Evolutionary conservation across 2,888 invertebrate genomes (phyloP).

Genomic region (Brassicogethes aeneus): DNA sequence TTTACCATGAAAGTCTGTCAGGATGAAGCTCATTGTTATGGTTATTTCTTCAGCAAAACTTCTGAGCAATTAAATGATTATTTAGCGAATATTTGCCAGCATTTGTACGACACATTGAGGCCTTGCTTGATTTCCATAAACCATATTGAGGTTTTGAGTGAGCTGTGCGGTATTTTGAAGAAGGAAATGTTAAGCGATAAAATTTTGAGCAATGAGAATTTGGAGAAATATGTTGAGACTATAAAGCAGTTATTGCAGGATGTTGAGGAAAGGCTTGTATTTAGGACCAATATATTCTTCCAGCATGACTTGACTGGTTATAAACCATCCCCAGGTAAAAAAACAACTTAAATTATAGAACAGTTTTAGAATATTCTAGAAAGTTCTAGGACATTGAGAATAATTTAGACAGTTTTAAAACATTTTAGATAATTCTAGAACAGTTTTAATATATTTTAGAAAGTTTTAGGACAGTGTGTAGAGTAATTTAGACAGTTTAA

Average conservation of each 20-base stretch:
- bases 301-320: conserved; percentile 84
- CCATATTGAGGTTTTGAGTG: conserved; percentile 94
- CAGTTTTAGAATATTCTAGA: too few species aligned
- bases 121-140: conserved; percentile 94
- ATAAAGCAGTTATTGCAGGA: conserved; percentile 83
- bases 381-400: too few species aligned
- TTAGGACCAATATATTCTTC: conserved; percentile 89
- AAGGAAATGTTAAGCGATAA: conserved; percentile 89
- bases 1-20: conserved; percentile 88
- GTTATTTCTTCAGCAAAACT: conserved; percentile 75
- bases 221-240: conserved; percentile 67
- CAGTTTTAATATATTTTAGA: too few species aligned
- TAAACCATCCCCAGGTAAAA: conserved; percentile 61
- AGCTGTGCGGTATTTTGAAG: conserved; percentile 87
- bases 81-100: conserved; percentile 75
- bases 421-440: too few species aligned
- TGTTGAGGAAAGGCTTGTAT: conserved; percentile 92
- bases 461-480: too few species aligned
- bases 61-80: conserved; percentile 64
- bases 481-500: too few species aligned
- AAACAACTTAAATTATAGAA: too few species aligned
- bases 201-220: conserved; percentile 66
- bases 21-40: conserved; percentile 87
- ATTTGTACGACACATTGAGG: conserved; percentile 83
- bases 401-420: too few species aligned